Conservation (phyloP, 2,888 invertebrate genomes). For the Abrostola triplasia region DNA sequence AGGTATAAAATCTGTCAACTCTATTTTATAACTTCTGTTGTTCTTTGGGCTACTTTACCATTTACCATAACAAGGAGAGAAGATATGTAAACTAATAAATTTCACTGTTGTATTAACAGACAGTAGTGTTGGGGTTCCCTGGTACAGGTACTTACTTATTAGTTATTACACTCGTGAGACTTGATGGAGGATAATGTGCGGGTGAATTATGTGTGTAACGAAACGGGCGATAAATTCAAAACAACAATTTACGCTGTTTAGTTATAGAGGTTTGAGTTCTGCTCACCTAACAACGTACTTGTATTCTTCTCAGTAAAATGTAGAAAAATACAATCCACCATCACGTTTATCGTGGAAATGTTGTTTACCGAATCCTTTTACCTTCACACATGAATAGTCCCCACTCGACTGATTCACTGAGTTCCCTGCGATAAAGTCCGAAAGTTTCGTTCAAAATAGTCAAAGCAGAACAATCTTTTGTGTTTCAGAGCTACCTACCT, state of each 20-base stretch:
- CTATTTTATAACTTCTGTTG: neutral
- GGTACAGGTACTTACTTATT: no score
- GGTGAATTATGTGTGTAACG: slow-evolving; percentile 50
- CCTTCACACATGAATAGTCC: slow-evolving; percentile 66
- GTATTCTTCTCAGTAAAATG: slow-evolving; percentile 27
- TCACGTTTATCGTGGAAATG: slow-evolving; percentile 61
- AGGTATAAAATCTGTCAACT: neutral
- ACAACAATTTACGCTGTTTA: slow-evolving; percentile 16
- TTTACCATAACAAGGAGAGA: neutral
- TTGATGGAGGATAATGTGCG: slow-evolving; percentile 40
- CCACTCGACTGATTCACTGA: slow-evolving; percentile 67
- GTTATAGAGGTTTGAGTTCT: slow-evolving; percentile 6
- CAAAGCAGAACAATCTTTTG: slow-evolving; percentile 65
- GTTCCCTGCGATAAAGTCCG: slow-evolving; percentile 64
- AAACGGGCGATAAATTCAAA: slow-evolving; percentile 27
- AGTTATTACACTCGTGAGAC: slow-evolving; percentile 37
- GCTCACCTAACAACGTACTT: slow-evolving; percentile 4
- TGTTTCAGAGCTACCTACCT: slow-evolving; percentile 46
- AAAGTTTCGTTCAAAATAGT: slow-evolving; percentile 64
- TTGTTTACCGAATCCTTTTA: slow-evolving; percentile 70
- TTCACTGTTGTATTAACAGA: slow-evolving; percentile 24
- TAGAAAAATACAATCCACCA: slow-evolving; percentile 48
- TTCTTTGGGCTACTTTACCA: neutral
- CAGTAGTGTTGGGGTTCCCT: slow-evolving; percentile 22
- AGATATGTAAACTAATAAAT: slow-evolving; percentile 7